Evolutionary conservation across 23 tunicate species (phyloP).

Genomic region (Botrylloides violaceus): DNA sequence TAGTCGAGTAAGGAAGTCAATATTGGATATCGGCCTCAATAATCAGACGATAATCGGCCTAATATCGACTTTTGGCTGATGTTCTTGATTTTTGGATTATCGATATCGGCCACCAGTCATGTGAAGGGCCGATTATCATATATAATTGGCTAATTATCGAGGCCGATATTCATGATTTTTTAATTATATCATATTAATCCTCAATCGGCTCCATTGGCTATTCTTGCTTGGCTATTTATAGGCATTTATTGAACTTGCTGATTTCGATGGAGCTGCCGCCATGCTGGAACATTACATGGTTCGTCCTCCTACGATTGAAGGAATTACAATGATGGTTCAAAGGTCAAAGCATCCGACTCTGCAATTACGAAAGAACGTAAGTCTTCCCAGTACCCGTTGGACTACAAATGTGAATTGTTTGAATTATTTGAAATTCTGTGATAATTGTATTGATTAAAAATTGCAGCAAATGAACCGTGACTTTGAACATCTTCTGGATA

Average conservation of each 20-base stretch:
- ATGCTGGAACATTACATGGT: constrained; percentile 73
- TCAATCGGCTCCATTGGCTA: background rate
- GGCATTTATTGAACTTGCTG: constrained; percentile 78
- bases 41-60: too few species aligned
- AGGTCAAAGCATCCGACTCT: constrained; percentile 58
- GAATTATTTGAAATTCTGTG: background rate
- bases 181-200: too few species aligned
- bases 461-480: constrained; percentile 22
- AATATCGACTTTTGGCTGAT: too few species aligned
- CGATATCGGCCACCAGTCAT: too few species aligned
- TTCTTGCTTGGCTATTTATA: constrained; percentile 2
- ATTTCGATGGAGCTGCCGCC: constrained; percentile 82
- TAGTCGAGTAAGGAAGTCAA: too few species aligned
- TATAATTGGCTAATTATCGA: too few species aligned
- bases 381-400: background rate
- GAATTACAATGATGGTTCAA: constrained; percentile 38
- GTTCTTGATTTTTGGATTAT: too few species aligned
- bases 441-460: background rate
- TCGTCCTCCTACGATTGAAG: constrained; percentile 46
- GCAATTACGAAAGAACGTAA: constrained; percentile 39
- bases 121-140: too few species aligned
- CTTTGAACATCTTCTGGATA: background rate
- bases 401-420: background rate
- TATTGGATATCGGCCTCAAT: too few species aligned
- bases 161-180: too few species aligned